Conservation (phyloP, 2,797 vertebrate species). For the Miichthys miiuy region DNA sequence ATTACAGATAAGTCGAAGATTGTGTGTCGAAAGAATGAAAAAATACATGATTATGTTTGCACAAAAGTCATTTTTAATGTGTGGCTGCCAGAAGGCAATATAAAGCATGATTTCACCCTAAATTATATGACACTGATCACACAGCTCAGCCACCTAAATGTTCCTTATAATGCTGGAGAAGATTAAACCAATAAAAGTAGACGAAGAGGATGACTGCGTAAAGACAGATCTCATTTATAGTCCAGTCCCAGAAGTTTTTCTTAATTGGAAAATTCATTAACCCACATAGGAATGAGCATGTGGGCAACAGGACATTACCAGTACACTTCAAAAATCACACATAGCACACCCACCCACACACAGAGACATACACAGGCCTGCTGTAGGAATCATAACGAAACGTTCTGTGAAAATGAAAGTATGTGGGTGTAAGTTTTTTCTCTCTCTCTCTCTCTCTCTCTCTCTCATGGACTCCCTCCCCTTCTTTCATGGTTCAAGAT, state of each 20-base stretch:
- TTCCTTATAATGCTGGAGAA: neutral
- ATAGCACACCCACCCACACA: neutral
- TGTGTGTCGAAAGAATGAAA: no score
- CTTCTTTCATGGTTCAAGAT: no score
- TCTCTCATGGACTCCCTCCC: neutral
- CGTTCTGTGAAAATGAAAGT: constrained; percentile 65
- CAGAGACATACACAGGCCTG: neutral
- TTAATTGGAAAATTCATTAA: neutral
- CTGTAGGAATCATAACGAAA: constrained; percentile 46
- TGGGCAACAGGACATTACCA: neutral
- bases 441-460: neutral
- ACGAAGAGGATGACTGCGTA: accelerated
- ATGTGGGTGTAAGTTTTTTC: constrained; percentile 33
- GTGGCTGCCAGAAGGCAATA: neutral
- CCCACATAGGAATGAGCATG: neutral
- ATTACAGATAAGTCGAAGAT: no score
- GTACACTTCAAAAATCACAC: neutral
- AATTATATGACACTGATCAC: neutral
- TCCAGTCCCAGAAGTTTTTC: neutral
- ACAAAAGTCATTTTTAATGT: neutral
- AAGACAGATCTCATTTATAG: no score
- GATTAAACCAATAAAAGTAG: neutral
- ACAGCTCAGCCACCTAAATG: neutral
- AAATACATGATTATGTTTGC: neutral
- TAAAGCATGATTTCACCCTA: neutral